A percentile compares a stretch with the other conserved stretches of the same genome.
These are phyloP conservation scores for Melanotaenia maccullochi DNA, from an alignment of 2,797 vertebrate genomes.

Conservation along the genomic window DNA sequence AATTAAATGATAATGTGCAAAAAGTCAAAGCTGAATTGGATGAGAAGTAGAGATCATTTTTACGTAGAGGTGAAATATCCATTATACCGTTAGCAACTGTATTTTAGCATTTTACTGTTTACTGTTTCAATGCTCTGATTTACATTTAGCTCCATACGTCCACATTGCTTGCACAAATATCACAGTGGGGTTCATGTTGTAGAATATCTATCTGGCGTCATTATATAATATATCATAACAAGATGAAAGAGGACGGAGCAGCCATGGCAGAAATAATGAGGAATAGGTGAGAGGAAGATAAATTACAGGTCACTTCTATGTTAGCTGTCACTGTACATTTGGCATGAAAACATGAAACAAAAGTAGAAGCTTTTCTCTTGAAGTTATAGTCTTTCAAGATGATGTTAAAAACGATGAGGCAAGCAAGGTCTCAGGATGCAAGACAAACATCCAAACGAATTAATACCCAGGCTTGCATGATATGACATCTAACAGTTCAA, in stretches of 20 bases:
- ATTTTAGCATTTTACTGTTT: conserved; percentile 28
- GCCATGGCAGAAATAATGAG: conserved; percentile 39
- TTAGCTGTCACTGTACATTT: conserved; percentile 36
- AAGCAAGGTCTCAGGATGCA: not conserved
- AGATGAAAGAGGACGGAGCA: conserved; percentile 34
- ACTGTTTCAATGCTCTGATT: conserved; percentile 29
- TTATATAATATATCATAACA: conserved; percentile 33
- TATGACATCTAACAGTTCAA: not conserved
- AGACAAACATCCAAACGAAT: not conserved
- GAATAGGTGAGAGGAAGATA: conserved; percentile 27
- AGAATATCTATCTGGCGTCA: conserved; percentile 25
- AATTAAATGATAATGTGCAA: conserved; percentile 12
- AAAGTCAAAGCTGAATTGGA: conserved; percentile 28
- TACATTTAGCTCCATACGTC: conserved; percentile 9
- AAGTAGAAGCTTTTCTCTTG: conserved; percentile 8
- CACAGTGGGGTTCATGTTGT: conserved; percentile 13
- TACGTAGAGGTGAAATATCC: conserved; percentile 18
- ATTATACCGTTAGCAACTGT: conserved; percentile 24
- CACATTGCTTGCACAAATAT: conserved; percentile 11
- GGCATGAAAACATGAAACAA: conserved; percentile 24
- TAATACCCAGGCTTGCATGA: not conserved
- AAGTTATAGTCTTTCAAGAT: conserved; percentile 22
- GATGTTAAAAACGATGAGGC: not conserved
- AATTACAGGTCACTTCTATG: conserved; percentile 43
- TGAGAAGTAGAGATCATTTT: conserved; percentile 28